Evolutionary conservation across 2,113 vertebrate genomes (phyloP).

Genomic region (Mixornis gularis): DNA sequence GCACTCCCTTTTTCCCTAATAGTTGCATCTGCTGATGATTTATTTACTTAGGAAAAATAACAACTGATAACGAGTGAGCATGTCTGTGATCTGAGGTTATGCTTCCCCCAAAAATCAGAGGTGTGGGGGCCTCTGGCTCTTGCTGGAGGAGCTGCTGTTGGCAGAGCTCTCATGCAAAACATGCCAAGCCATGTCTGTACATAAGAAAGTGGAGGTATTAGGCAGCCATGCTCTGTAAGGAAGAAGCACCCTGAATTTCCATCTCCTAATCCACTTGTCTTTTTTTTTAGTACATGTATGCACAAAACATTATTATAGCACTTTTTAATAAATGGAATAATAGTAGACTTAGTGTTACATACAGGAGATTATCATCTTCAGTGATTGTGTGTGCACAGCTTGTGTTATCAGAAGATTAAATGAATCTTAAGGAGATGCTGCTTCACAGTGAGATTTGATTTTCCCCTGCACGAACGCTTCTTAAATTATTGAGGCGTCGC

Average conservation of each 20-base stretch:
- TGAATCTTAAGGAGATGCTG: conserved; percentile 10
- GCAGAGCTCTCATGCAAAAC: not conserved
- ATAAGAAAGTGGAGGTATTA: not conserved
- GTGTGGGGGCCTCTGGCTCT: not conserved
- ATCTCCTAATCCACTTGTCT: conserved; percentile 40
- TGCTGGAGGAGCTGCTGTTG: not conserved
- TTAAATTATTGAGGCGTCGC: not conserved
- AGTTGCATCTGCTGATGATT: not conserved
- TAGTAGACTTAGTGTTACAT: conserved; percentile 25
- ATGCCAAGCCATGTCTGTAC: not conserved
- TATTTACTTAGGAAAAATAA: conserved; percentile 2
- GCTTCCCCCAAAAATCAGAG: not conserved
- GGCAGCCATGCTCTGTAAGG: not conserved
- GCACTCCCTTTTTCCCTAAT: not conserved
- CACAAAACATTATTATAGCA: not conserved
- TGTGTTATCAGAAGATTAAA: conserved; percentile 48
- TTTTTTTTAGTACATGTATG: not conserved
- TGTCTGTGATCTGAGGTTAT: not conserved
- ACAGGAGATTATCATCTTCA: conserved; percentile 35
- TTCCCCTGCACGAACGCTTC: not conserved
- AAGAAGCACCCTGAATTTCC: not conserved
- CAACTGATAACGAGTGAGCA: not conserved
- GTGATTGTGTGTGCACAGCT: conserved; percentile 37
- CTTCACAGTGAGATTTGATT: conserved; percentile 13
- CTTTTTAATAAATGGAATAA: conserved; percentile 49